These are phyloP conservation scores for Teleiodes luculella DNA, from an alignment of 2,888 invertebrate species.

Conservation along the genomic window DNA sequence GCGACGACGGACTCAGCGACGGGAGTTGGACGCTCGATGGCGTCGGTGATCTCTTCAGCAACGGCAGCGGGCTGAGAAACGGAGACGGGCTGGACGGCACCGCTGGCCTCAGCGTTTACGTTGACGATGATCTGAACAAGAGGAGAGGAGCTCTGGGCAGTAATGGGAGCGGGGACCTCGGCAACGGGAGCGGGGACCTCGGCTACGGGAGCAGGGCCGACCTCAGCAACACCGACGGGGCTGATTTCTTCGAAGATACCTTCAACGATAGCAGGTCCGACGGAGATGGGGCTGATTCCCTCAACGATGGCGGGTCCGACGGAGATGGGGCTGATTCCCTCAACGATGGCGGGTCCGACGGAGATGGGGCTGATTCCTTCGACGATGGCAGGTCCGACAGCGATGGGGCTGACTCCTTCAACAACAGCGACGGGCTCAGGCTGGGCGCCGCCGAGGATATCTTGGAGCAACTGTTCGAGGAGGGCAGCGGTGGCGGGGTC, in stretches of 20 bases:
- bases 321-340: constrained; percentile 6
- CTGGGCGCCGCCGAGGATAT: constrained; percentile 22
- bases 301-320: constrained; percentile 1
- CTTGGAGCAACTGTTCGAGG: constrained; percentile 23
- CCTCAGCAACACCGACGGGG: constrained; percentile 2
- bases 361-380: constrained; percentile 10
- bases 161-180: constrained; percentile 7
- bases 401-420: constrained; percentile 2
- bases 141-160: constrained; percentile 12
- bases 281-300: not conserved
- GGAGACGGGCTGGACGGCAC: constrained; percentile 4
- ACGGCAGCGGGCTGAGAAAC: constrained; percentile 5
- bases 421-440: constrained; percentile 24
- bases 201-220: constrained; percentile 10
- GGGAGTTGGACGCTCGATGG: too few relatives aligned
- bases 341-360: not conserved
- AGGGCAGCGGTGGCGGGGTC: constrained; percentile 46
- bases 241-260: constrained; percentile 4
- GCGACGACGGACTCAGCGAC: constrained; percentile 1
- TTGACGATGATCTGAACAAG: constrained; percentile 19
- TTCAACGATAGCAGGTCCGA: constrained; percentile 10
- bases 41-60: not conserved
- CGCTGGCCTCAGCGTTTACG: constrained; percentile 10
- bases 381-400: constrained; percentile 3
- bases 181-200: constrained; percentile 4